A percentile compares a stretch with the other conserved stretches of the same genome.
phyloP scores from a whole-genome alignment of 2,797 vertebrate genomes.

The Arrhamphus sclerolepis region DNA sequence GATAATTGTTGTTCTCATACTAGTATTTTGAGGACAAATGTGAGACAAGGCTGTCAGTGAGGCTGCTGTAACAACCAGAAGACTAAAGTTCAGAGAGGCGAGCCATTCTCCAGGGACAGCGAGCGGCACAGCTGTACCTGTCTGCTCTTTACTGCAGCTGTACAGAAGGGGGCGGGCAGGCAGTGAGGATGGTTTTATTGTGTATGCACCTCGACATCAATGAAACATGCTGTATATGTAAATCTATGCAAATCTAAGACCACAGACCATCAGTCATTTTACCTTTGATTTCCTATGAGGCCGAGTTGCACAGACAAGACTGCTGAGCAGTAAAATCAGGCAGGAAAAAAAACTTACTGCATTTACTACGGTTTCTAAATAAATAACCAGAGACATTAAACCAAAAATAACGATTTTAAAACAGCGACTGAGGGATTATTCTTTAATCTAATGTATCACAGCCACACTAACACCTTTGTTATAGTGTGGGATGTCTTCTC shows the following conservation, averaged over 20 bases:
- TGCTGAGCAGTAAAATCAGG: not conserved
- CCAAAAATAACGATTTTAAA: not conserved
- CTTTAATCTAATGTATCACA: constrained; percentile 15
- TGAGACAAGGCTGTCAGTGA: too few species aligned
- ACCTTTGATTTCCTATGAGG: constrained; percentile 1
- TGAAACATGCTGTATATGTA: constrained; percentile 4
- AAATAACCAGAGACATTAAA: not conserved
- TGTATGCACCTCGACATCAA: constrained; percentile 9
- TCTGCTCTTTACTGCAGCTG: not conserved
- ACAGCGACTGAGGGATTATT: not conserved
- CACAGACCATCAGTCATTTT: not conserved
- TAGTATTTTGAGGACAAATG: too few species aligned
- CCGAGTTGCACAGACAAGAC: not conserved
- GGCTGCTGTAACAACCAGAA: too few species aligned
- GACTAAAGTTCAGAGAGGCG: too few species aligned
- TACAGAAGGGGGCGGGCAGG: constrained; percentile 37
- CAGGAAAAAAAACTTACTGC: not conserved
- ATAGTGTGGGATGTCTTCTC: constrained; percentile 12
- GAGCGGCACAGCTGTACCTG: too few species aligned
- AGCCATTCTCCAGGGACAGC: too few species aligned
- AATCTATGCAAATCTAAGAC: constrained; percentile 11
- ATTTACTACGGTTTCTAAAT: not conserved
- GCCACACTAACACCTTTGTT: constrained; percentile 7
- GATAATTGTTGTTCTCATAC: too few species aligned
- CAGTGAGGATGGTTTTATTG: not conserved